A percentile compares a stretch with the other conserved stretches of the same genome.
Conservation (phyloP, 2,113 vertebrate genomes). For the Poeciliopsis turrubarensis region DNA sequence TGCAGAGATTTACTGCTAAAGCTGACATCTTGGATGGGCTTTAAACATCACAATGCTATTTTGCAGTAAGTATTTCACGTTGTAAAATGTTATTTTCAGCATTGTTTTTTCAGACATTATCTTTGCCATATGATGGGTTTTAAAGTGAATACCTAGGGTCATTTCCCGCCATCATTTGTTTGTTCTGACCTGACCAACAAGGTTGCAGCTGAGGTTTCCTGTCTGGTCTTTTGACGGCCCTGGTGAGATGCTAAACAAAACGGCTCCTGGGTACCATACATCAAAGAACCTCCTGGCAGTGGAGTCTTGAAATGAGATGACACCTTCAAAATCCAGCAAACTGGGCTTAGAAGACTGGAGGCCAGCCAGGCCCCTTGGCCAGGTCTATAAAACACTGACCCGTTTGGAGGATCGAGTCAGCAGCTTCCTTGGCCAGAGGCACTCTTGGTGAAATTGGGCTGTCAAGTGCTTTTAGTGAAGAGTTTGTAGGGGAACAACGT, state of each 20-base stretch:
- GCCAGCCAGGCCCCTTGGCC: constrained; percentile 53
- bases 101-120: background rate
- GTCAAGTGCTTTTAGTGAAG: constrained; percentile 46
- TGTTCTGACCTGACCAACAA: constrained; percentile 49
- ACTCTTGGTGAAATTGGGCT: constrained; percentile 53
- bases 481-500: constrained; percentile 19
- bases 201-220: constrained; percentile 38
- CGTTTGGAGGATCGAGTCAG: constrained; percentile 58
- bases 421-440: constrained; percentile 61
- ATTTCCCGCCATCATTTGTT: constrained; percentile 25
- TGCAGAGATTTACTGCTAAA: constrained; percentile 13
- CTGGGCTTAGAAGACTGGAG: constrained; percentile 42
- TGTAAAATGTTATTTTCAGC: background rate
- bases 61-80: background rate
- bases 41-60: background rate
- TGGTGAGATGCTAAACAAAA: constrained; percentile 19
- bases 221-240: constrained; percentile 39
- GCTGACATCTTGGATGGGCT: no score
- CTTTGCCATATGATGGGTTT: constrained; percentile 20
- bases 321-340: constrained; percentile 46
- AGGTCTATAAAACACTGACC: constrained; percentile 52
- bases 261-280: constrained; percentile 49
- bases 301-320: constrained; percentile 55
- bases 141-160: constrained; percentile 26
- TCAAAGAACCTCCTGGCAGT: constrained; percentile 64